phyloP scores from a whole-genome alignment of 2,797 vertebrate species.

The Morus bassanus region DNA sequence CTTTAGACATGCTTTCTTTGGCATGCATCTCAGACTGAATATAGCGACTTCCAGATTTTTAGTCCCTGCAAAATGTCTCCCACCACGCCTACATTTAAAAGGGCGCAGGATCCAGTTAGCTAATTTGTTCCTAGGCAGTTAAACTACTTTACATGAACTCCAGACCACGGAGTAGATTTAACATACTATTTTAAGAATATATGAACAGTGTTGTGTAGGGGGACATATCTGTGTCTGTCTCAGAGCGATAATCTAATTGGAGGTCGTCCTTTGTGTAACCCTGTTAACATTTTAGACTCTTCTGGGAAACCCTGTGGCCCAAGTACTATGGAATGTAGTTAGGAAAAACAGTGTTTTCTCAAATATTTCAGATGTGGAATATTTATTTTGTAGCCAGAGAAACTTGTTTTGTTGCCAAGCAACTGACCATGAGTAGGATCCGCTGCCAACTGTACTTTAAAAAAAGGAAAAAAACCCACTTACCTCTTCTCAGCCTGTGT shows the following conservation, averaged over 20 bases:
- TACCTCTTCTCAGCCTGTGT: background rate
- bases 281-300: slow-evolving; percentile 25
- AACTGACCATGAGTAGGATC: slow-evolving; percentile 36
- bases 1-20: background rate
- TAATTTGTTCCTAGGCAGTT: slow-evolving; percentile 39
- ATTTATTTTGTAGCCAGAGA: slow-evolving; percentile 62
- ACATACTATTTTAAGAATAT: background rate
- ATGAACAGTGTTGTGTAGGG: background rate
- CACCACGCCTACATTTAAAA: background rate
- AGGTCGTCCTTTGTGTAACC: slow-evolving; percentile 17
- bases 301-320: slow-evolving; percentile 45
- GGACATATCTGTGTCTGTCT: background rate
- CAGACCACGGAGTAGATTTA: background rate
- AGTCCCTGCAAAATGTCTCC: slow-evolving; percentile 26
- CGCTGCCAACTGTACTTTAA: background rate
- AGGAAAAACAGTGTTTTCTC: slow-evolving; percentile 63
- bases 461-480: background rate
- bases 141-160: background rate
- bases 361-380: slow-evolving; percentile 60
- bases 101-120: background rate
- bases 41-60: background rate
- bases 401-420: slow-evolving; percentile 54
- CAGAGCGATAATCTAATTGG: background rate
- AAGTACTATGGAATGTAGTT: slow-evolving; percentile 40
- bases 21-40: background rate